phyloP scores from a whole-genome alignment of 2,113 vertebrate genomes.

The Ceyx cyanopectus region DNA sequence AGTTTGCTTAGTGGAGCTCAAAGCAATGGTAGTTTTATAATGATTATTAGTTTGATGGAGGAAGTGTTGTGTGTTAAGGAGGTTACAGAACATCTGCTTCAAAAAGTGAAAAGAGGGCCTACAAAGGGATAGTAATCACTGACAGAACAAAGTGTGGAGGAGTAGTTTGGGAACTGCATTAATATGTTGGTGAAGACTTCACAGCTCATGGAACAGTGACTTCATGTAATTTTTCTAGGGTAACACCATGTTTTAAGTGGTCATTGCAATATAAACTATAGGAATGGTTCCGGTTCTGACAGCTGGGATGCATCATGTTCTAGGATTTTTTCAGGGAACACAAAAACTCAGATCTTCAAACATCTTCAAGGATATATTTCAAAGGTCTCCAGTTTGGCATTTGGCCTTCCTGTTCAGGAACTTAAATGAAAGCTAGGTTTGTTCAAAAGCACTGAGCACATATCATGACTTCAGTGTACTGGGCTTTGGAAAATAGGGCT shows the following conservation, averaged over 20 bases:
- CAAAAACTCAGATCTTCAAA: neutral
- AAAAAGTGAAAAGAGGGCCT: neutral
- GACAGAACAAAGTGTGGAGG: neutral
- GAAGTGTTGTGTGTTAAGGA: neutral
- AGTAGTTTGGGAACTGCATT: neutral
- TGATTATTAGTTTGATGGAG: neutral
- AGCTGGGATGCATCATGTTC: neutral
- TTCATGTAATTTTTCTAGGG: neutral
- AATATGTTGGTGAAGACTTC: neutral
- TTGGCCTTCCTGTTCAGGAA: neutral
- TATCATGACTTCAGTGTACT: neutral
- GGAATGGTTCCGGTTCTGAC: neutral
- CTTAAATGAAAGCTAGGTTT: neutral
- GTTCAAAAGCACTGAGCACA: neutral
- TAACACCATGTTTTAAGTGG: neutral
- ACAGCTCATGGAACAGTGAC: neutral
- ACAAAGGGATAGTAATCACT: neutral
- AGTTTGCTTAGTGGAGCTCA: neutral
- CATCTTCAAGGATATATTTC: neutral
- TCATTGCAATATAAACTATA: neutral
- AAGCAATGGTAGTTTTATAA: neutral
- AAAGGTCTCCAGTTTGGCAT: neutral
- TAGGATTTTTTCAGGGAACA: neutral
- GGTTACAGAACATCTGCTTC: neutral
- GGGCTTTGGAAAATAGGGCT: neutral